A percentile compares a stretch with the other conserved stretches of the same genome.
These are phyloP conservation scores for Ichneumon xanthorius DNA, from an alignment of 2,888 invertebrate species.

Conservation along the genomic window DNA sequence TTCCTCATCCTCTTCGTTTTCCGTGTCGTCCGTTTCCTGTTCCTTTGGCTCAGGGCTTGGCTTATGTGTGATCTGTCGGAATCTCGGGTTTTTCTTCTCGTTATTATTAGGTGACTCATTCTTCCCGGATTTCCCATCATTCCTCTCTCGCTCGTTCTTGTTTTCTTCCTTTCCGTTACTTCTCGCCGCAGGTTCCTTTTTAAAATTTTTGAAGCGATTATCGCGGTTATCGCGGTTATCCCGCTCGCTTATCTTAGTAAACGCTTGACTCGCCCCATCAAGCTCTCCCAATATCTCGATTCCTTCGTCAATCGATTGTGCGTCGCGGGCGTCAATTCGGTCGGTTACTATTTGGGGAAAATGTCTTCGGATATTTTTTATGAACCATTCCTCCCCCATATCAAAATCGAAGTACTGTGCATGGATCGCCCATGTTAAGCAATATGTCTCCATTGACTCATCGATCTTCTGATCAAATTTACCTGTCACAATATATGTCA, in stretches of 20 bases:
- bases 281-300: slow-evolving; percentile 6
- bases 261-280: neutral
- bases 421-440: slow-evolving; percentile 20
- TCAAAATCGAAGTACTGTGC: slow-evolving; percentile 27
- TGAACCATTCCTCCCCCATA: slow-evolving; percentile 22
- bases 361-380: neutral
- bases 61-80: neutral
- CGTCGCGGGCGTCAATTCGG: slow-evolving; percentile 23
- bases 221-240: neutral
- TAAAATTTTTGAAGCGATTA: neutral
- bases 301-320: slow-evolving; percentile 6
- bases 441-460: slow-evolving; percentile 17
- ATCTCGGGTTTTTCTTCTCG: neutral
- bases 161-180: neutral
- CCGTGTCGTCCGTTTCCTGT: neutral
- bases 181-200: neutral
- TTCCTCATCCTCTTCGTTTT: neutral
- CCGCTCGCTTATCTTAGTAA: neutral
- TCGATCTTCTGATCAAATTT: neutral
- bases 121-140: neutral
- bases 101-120: neutral
- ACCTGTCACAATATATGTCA: neutral
- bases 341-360: slow-evolving; percentile 2
- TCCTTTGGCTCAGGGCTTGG: neutral
- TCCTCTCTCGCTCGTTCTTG: neutral